phyloP scores from a whole-genome alignment of 2,888 invertebrate genomes.

The Eremobia ochroleuca region DNA sequence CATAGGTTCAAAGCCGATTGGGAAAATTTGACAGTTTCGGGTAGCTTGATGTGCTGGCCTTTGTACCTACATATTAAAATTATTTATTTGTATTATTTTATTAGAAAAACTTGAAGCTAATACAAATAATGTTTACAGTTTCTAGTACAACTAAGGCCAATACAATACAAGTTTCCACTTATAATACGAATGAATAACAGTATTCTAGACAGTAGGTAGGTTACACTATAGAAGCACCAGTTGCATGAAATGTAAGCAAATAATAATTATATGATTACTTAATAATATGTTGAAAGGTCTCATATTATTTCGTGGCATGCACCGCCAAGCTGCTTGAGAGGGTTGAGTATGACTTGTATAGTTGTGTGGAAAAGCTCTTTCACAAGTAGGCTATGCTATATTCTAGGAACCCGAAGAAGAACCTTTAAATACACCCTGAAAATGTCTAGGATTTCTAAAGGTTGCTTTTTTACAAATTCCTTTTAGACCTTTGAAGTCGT shows the following conservation, averaged over 20 bases:
- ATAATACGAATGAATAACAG: no score
- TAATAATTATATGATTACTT: background rate
- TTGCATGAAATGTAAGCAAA: no score
- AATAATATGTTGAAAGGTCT: background rate
- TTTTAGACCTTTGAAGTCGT: constrained; percentile 5
- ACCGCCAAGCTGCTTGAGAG: background rate
- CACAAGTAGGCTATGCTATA: background rate
- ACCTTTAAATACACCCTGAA: background rate
- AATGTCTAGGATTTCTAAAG: background rate
- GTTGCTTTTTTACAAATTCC: background rate
- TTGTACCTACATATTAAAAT: background rate
- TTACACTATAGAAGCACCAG: no score
- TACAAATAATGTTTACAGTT: no score
- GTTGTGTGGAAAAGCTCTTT: background rate
- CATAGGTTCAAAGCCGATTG: no score
- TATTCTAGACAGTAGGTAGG: no score
- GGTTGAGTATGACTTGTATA: background rate
- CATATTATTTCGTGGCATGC: background rate
- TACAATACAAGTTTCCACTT: no score
- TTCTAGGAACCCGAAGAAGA: background rate
- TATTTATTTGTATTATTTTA: background rate
- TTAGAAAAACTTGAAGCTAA: no score
- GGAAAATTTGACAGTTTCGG: no score
- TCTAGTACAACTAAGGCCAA: no score
- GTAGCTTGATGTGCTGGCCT: no score